A percentile compares a stretch with the other conserved stretches of the same genome.
Evolutionary conservation across 2,888 invertebrate genomes (phyloP).

Genomic region (Fragum fragum): DNA sequence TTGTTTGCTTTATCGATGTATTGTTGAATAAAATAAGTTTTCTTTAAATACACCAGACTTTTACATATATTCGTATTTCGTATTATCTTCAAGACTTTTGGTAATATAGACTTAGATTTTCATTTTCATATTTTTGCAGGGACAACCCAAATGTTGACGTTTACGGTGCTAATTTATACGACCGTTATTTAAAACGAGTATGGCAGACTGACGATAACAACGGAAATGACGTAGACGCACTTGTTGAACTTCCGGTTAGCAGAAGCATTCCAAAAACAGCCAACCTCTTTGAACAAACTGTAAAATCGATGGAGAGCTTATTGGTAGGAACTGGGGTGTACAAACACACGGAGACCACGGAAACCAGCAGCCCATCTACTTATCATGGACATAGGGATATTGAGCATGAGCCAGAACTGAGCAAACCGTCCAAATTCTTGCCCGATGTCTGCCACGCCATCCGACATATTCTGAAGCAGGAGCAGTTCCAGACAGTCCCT

Average conservation of each 20-base stretch:
- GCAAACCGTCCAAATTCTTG: conserved; percentile 80
- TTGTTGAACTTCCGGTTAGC: conserved; percentile 77
- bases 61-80: too few relatives aligned
- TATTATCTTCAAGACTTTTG: too few relatives aligned
- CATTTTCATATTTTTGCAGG: conserved; percentile 72
- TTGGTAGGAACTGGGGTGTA: conserved; percentile 86
- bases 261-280: conserved; percentile 81
- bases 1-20: too few relatives aligned
- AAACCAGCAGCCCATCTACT: conserved; percentile 66
- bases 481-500: conserved; percentile 63
- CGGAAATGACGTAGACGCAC: conserved; percentile 44
- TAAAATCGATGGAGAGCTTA: conserved; percentile 80
- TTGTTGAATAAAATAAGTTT: too few relatives aligned
- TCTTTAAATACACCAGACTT: too few relatives aligned
- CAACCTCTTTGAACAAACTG: conserved; percentile 81
- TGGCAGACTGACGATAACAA: conserved; percentile 63
- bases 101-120: too few relatives aligned
- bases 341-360: conserved; percentile 60
- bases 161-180: conserved; percentile 86
- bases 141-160: conserved; percentile 86
- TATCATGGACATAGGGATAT: conserved; percentile 86
- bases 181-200: conserved; percentile 76
- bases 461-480: conserved; percentile 81
- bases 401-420: conserved; percentile 80
- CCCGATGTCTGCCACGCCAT: conserved; percentile 83